A percentile compares a stretch with the other conserved stretches of the same genome.
Conservation (phyloP, 2,888 invertebrate genomes). For the Psococerastis gibbosa region DNA sequence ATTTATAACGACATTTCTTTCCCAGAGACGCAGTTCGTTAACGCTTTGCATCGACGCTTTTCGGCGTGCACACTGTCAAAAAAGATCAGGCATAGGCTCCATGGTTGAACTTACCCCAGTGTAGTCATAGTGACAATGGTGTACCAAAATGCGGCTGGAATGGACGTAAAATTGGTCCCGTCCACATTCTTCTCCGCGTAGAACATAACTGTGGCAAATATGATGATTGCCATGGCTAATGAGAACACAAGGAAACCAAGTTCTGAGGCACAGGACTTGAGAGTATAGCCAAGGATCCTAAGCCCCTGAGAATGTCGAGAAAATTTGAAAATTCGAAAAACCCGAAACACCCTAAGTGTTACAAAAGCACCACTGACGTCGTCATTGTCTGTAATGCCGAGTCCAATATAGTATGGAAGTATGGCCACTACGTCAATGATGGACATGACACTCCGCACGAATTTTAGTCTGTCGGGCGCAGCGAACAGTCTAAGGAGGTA, state of each 20-base stretch:
- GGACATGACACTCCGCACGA: constrained; percentile 96
- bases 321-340: constrained; percentile 99
- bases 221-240: constrained; percentile 98
- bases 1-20: too few relatives aligned
- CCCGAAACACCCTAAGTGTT: constrained; percentile 94
- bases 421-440: constrained; percentile 99
- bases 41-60: too few relatives aligned
- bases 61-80: too few relatives aligned
- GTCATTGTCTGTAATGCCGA: constrained; percentile 94
- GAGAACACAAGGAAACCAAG: constrained; percentile 98
- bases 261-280: constrained; percentile 97
- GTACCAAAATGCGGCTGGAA: constrained; percentile 99
- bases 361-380: constrained; percentile 99
- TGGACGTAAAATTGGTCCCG: constrained; percentile 94
- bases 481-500: constrained; percentile 90
- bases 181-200: constrained; percentile 99
- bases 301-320: constrained; percentile 98
- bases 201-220: constrained; percentile 99
- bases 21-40: too few relatives aligned
- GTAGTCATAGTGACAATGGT: constrained; percentile 99
- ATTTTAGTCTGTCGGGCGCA: constrained; percentile 95
- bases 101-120: constrained; percentile 61
- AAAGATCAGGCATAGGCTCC: too few relatives aligned
- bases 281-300: constrained; percentile 94
- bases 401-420: constrained; percentile 94